Evolutionary conservation across 2,797 vertebrate species (phyloP).

Genomic region (Gambusia yucatana): DNA sequence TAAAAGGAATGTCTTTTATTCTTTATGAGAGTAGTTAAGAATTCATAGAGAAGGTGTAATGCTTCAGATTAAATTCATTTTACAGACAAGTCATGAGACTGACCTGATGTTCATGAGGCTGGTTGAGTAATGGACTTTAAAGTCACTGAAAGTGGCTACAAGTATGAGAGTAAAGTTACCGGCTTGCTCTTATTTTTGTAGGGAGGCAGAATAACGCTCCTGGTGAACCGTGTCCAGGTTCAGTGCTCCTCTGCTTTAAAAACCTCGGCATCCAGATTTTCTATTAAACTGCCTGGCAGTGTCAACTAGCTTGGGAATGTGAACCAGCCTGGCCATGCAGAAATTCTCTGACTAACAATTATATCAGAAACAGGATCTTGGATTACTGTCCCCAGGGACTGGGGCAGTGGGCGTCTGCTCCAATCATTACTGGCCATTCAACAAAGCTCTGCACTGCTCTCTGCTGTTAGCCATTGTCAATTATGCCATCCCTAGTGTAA

Average conservation of each 20-base stretch:
- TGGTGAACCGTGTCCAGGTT: constrained; percentile 83
- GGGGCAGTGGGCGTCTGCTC: constrained; percentile 86
- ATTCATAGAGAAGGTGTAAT: not conserved
- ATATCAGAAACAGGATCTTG: constrained; percentile 91
- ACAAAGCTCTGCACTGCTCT: constrained; percentile 85
- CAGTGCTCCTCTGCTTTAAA: constrained; percentile 85
- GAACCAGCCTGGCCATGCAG: constrained; percentile 85
- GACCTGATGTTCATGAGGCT: not conserved
- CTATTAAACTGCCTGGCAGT: constrained; percentile 89
- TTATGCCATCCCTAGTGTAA: constrained; percentile 88
- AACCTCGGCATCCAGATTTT: constrained; percentile 88
- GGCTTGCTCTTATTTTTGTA: constrained; percentile 66
- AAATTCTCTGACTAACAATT: constrained; percentile 92
- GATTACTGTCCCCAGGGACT: constrained; percentile 85
- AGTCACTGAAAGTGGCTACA: not conserved
- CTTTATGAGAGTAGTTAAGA: not conserved
- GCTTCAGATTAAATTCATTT: not conserved
- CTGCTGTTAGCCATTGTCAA: constrained; percentile 88
- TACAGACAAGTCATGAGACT: not conserved
- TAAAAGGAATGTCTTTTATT: not conserved
- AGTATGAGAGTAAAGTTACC: constrained; percentile 61
- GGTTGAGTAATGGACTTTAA: not conserved
- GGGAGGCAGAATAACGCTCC: constrained; percentile 76
- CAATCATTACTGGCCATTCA: constrained; percentile 89
- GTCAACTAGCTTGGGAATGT: constrained; percentile 89